Conservation (phyloP, 2,888 invertebrate species). For the Drosophila imparisetae region DNA sequence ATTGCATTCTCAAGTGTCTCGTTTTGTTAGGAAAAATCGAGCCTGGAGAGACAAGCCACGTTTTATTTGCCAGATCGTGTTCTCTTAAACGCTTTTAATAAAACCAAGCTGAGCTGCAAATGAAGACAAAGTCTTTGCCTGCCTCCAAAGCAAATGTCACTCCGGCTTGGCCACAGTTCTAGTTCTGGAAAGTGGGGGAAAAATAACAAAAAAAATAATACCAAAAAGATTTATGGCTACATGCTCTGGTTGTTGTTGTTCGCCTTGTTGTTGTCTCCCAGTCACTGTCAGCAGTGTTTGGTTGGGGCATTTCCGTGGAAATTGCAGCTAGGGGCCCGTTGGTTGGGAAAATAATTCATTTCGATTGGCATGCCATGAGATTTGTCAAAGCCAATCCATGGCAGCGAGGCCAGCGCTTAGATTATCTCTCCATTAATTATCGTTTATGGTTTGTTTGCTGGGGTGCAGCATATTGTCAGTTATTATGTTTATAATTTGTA, state of each 20-base stretch:
- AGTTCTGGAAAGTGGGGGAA: slow-evolving; percentile 54
- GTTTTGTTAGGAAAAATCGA: slow-evolving; percentile 59
- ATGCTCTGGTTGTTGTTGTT: slow-evolving; percentile 40
- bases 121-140: slow-evolving; percentile 65
- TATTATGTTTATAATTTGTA: slow-evolving; percentile 50
- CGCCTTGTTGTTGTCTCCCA: slow-evolving; percentile 36
- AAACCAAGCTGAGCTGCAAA: slow-evolving; percentile 57
- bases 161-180: slow-evolving; percentile 49
- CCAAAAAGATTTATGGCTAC: slow-evolving; percentile 67
- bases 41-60: slow-evolving; percentile 45
- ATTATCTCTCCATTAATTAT: slow-evolving; percentile 80
- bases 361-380: slow-evolving; percentile 65
- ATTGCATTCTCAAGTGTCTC: slow-evolving; percentile 56
- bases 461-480: slow-evolving; percentile 52
- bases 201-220: slow-evolving; percentile 17
- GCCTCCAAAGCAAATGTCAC: slow-evolving; percentile 63
- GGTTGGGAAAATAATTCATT: slow-evolving; percentile 76
- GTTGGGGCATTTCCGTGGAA: slow-evolving; percentile 64
- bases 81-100: slow-evolving; percentile 55
- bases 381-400: slow-evolving; percentile 63
- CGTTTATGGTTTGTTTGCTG: slow-evolving; percentile 73
- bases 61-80: slow-evolving; percentile 46
- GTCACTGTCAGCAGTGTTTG: slow-evolving; percentile 56
- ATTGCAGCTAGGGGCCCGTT: slow-evolving; percentile 56
- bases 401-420: slow-evolving; percentile 54